phyloP scores from a whole-genome alignment of 2,888 invertebrate genomes.

The Chloroclysta siterata region DNA sequence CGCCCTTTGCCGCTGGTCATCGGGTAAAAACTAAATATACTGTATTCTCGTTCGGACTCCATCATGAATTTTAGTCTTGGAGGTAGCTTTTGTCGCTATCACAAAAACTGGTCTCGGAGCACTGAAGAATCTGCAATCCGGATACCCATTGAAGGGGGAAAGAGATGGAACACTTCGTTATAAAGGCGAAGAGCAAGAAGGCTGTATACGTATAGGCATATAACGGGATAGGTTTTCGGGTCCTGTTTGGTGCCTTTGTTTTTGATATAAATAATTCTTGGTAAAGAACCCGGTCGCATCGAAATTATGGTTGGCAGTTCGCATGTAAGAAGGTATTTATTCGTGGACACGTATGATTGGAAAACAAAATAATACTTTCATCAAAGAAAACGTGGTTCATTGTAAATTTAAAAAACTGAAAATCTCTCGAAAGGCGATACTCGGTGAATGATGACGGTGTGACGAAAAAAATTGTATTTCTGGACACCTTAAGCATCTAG shows the following conservation, averaged over 20 bases:
- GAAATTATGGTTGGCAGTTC: slow-evolving; percentile 50
- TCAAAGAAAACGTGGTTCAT: slow-evolving; percentile 1
- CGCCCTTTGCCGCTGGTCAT: slow-evolving; percentile 15
- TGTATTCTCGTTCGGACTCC: slow-evolving; percentile 39
- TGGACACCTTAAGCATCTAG: no score
- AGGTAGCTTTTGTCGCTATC: slow-evolving; percentile 37
- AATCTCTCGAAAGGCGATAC: no score
- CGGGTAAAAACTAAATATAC: slow-evolving; percentile 37
- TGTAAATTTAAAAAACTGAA: not conserved
- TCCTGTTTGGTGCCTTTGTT: slow-evolving; percentile 51
- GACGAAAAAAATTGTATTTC: no score
- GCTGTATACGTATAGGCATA: slow-evolving; percentile 49
- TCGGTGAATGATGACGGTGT: no score
- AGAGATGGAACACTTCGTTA: slow-evolving; percentile 52
- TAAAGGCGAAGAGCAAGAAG: slow-evolving; percentile 52
- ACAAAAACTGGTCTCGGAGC: slow-evolving; percentile 75
- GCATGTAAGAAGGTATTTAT: slow-evolving; percentile 33
- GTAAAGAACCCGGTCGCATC: slow-evolving; percentile 49
- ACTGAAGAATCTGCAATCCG: slow-evolving; percentile 64
- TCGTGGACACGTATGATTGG: slow-evolving; percentile 2
- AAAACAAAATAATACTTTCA: slow-evolving; percentile 11
- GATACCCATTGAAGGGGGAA: slow-evolving; percentile 76
- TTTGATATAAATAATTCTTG: slow-evolving; percentile 64
- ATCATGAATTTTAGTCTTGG: slow-evolving; percentile 43
- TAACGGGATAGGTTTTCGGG: slow-evolving; percentile 72